These are phyloP conservation scores for Cebus imitator DNA, from an alignment of 2,113 vertebrate species.

Conservation along the genomic window DNA sequence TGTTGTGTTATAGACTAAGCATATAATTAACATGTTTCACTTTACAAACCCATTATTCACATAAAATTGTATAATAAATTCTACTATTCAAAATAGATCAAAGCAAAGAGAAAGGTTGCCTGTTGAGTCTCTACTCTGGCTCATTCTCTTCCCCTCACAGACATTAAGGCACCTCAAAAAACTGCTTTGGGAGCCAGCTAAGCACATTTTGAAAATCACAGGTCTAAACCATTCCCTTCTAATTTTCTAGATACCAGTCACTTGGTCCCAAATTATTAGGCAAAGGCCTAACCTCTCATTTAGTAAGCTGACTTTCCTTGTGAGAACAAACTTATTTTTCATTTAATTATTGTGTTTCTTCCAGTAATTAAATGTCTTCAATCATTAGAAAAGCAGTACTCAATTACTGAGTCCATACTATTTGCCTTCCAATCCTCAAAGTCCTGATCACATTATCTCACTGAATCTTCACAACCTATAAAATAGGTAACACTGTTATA, in stretches of 20 bases:
- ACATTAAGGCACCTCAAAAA: neutral
- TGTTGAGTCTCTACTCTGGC: accelerated
- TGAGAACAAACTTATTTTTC: neutral
- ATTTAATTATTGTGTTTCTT: slow-evolving; percentile 17
- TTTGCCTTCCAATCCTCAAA: neutral
- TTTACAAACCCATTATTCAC: neutral
- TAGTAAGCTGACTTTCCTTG: neutral
- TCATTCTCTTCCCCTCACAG: neutral
- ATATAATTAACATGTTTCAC: neutral
- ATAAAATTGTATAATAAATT: neutral
- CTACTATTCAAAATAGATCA: neutral
- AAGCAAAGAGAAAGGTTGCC: neutral
- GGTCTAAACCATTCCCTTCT: neutral
- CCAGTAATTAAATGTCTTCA: neutral
- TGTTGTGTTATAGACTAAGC: neutral
- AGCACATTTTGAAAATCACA: neutral
- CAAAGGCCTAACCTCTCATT: neutral
- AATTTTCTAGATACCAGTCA: neutral
- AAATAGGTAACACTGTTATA: neutral
- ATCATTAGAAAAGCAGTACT: neutral
- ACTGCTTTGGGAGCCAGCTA: neutral
- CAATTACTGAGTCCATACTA: neutral
- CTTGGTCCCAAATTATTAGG: slow-evolving; percentile 9
- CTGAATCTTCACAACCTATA: neutral
- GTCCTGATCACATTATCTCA: neutral